Evolutionary conservation across 2,888 invertebrate species (phyloP).

Genomic region (Druceiella hillmani): DNA sequence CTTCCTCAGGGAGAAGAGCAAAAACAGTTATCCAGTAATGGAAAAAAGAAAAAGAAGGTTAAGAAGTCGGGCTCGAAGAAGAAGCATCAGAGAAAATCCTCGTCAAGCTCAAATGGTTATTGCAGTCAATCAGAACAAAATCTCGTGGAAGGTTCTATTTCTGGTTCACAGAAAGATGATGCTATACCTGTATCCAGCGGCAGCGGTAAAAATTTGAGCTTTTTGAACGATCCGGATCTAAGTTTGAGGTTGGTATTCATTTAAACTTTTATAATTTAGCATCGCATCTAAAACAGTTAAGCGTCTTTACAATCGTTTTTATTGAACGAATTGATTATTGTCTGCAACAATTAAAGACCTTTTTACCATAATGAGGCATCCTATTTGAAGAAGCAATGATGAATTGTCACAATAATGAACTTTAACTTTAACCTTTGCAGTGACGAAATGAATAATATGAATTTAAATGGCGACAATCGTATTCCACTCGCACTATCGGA

Average conservation of each 20-base stretch:
- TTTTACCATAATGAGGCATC: no score
- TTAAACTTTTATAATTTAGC: no score
- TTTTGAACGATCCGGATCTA: no score
- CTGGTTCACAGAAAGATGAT: constrained; percentile 12
- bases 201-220: constrained; percentile 29
- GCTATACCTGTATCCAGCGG: constrained; percentile 34
- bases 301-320: background rate
- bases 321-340: no score
- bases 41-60: constrained; percentile 71
- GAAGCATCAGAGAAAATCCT: constrained; percentile 71
- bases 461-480: constrained; percentile 47
- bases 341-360: no score
- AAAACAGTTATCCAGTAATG: constrained; percentile 52
- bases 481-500: constrained; percentile 49
- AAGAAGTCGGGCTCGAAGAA: constrained; percentile 75
- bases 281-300: no score
- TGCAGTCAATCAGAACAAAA: constrained; percentile 50
- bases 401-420: background rate
- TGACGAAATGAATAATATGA: constrained; percentile 50
- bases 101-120: constrained; percentile 42
- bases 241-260: no score
- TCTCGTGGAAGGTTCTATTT: no score
- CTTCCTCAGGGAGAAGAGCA: constrained; percentile 35
- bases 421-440: constrained; percentile 31
- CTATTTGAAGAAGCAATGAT: no score